Evolutionary conservation across 2,113 vertebrate genomes (phyloP).

Genomic region (Amblyopsis rosae): DNA sequence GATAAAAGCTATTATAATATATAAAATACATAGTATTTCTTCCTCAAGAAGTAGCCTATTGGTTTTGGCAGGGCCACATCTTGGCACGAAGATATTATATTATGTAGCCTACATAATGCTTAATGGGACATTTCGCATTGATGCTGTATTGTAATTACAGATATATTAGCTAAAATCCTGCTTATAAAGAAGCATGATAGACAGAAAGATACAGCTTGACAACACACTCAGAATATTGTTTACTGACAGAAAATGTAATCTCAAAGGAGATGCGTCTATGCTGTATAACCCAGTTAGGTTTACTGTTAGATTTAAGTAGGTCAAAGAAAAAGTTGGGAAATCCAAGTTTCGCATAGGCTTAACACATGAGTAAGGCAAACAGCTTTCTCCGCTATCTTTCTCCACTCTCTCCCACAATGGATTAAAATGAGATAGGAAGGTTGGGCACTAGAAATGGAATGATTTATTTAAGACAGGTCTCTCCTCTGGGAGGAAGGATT

Average conservation of each 20-base stretch:
- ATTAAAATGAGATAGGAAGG: conserved; percentile 70
- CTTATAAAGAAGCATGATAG: too few species aligned
- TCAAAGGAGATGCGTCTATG: conserved; percentile 12
- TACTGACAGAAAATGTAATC: conserved; percentile 20
- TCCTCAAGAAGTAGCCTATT: conserved; percentile 9
- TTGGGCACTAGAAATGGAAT: conserved; percentile 67
- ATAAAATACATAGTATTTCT: neutral
- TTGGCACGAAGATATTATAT: neutral
- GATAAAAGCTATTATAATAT: neutral
- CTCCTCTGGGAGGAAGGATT: conserved; percentile 58
- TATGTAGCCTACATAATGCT: neutral
- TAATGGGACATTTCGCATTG: neutral
- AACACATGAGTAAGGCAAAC: conserved; percentile 69
- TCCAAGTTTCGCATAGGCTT: conserved; percentile 69
- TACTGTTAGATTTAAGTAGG: conserved; percentile 69
- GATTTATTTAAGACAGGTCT: conserved; percentile 75
- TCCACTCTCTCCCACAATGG: conserved; percentile 67
- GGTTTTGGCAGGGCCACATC: neutral
- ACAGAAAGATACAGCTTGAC: too few species aligned
- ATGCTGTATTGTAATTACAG: too few species aligned
- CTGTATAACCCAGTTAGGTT: conserved; percentile 62
- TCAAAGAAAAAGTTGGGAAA: conserved; percentile 67
- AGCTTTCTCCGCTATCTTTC: conserved; percentile 68
- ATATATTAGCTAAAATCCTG: too few species aligned
- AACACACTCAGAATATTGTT: conserved; percentile 17